Evolutionary conservation across 2,797 vertebrate genomes (phyloP), one percentile per base, ranked within the genome.

Genomic region (Hydrophis major): DNA sequence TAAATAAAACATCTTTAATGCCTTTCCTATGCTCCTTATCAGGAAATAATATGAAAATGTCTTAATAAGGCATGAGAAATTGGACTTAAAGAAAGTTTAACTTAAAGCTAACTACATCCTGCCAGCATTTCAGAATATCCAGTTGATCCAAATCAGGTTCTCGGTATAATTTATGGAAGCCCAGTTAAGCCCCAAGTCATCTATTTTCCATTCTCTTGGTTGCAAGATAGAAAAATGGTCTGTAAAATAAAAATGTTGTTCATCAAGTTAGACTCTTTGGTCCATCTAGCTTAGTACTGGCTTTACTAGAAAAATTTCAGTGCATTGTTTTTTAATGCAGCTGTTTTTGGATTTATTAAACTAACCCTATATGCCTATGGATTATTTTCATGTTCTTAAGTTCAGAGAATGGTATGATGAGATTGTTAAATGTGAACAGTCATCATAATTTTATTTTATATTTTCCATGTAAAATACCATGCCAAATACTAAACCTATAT

Each of bases 401-500:
- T 83, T 83, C 74, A 47, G 18, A 83, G 37, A 83, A 47, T 42
- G 74, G 74, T 2, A 20, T 37, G 74, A 78, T 4, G 13, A 83
- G 8, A 47, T 83, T 83, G 16, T 56, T 87, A 87, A 87, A 56
- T 8, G 55, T 87, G 14, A 87, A n/a, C 1, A 2, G n/a, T 87
- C 13, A 32, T 8, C 32, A 16, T 32, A 56, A 20, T 18, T 87
- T 55, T 18, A n/a, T 87, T 87, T 87, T 87, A 57, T 57, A 87
- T 20, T 56, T 87, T 16, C 28, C n/a, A 11, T 87, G 3, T 55
- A 57, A 57, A 66, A 95, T 94, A 94, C 32, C 53, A 3, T 94
- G 86, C 95, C 94, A 96, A 90, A 57, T 92, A 25, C 57, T 95
- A 94, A 96, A 28, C 22, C 13, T n/a, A 14, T 37, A 8, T 50